Evolutionary conservation across 2,888 invertebrate species (phyloP), one percentile per base, ranked within the genome.

Genomic region (Acholoe squamosa): DNA sequence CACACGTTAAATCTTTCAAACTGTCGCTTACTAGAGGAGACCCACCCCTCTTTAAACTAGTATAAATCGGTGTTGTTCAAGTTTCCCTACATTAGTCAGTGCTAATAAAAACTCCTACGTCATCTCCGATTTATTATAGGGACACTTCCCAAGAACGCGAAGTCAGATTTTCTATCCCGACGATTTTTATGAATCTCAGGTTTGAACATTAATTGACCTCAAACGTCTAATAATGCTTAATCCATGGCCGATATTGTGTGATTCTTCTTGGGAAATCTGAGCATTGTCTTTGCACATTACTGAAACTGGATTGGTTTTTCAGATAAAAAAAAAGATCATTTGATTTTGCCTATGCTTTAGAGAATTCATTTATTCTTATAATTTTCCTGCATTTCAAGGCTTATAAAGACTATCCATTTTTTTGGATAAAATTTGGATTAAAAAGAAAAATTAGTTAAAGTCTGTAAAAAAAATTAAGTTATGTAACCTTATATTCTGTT

Each of bases 111-210:
- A n/a, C 43, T 34, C 33, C 16, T 43, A 19, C 0, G 33, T 80
- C 80, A 16, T 76, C 76, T 76, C 28, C 76, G 3, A 14, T 76
- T 76, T 80, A 34, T 80, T 80, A 80, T 80, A 80, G 80, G 80
- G 80, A 16, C n/a, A 19, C 80, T 80, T 80, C 80, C 80, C 80
- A 16, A 14, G 80, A 80, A 80, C 80, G 43, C 33, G 80, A 80
- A 80, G 80, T 80, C 80, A 80, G 80, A 80, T 80, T 80, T 80
- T 80, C 80, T 80, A 80, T 80, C 80, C 80, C 33, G 80, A 80
- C 34, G 80, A 80, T 33, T 80, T 80, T 80, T 80, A 80, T 80
- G 80, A 80, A 43, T 33, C 80, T 80, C 80, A 80, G 80, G 80
- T 80, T 80, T 80, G 80, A 19, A 16, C 34, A 16, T 80, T 80